Percentiles rank a stretch among this genome's conserved stretches.
Conservation (phyloP, 2,797 vertebrate genomes). For the Chloroceryle inda region DNA sequence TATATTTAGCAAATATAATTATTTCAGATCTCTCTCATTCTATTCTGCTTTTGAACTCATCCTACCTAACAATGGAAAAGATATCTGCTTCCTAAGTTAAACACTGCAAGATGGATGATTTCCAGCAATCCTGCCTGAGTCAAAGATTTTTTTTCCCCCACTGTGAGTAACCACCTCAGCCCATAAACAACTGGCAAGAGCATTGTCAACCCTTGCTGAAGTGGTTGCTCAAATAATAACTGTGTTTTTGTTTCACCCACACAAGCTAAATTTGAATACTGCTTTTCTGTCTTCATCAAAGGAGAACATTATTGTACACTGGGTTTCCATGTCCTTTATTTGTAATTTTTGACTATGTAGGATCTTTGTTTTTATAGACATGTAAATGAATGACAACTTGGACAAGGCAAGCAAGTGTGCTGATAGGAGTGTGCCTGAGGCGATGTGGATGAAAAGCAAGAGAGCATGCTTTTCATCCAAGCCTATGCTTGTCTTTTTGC, state of each 20-base stretch:
- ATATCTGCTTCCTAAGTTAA: not conserved
- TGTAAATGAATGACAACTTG: not conserved
- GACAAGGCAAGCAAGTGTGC: not conserved
- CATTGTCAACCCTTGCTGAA: not conserved
- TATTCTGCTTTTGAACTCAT: slow-evolving; percentile 37
- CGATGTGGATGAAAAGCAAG: not conserved
- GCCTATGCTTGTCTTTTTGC: not conserved
- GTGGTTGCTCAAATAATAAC: not conserved
- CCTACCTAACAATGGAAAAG: not conserved
- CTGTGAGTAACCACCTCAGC: not conserved
- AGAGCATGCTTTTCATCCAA: not conserved
- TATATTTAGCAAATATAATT: slow-evolving; percentile 36
- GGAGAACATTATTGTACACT: not conserved
- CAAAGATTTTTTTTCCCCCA: not conserved
- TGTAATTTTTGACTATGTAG: not conserved
- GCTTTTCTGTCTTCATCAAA: not conserved
- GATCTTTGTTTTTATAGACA: not conserved
- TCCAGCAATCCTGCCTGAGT: not conserved
- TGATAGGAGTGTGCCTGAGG: not conserved
- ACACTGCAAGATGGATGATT: not conserved
- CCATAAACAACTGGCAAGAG: not conserved
- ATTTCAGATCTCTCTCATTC: slow-evolving; percentile 16
- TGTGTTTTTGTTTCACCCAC: not conserved
- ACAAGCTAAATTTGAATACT: not conserved
- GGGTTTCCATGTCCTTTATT: not conserved